These are phyloP conservation scores for Scaptomyza pallida DNA, from an alignment of 1,140 invertebrate genomes.

Conservation along the genomic window DNA sequence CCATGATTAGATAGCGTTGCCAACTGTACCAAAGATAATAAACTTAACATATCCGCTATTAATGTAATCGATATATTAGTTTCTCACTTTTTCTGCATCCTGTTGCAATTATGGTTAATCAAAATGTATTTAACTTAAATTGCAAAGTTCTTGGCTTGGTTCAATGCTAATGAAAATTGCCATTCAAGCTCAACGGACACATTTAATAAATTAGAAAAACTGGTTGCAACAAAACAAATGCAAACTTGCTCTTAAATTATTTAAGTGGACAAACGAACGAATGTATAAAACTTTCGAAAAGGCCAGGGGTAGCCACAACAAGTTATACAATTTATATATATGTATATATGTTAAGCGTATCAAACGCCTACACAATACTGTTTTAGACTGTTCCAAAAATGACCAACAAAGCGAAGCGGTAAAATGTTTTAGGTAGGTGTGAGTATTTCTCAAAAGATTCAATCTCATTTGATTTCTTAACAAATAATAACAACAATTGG, in stretches of 20 bases:
- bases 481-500: constrained; percentile 64
- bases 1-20: not conserved
- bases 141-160: constrained; percentile 42
- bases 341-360: constrained; percentile 46
- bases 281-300: constrained; percentile 64
- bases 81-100: constrained; percentile 61
- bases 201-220: constrained; percentile 61
- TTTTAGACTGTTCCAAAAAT: constrained; percentile 26
- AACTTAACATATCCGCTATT: constrained; percentile 48
- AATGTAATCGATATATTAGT: constrained; percentile 33
- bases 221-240: constrained; percentile 57
- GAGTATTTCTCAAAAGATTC: constrained; percentile 16
- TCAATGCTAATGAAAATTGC: constrained; percentile 49
- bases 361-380: constrained; percentile 60
- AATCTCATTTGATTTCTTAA: constrained; percentile 43
- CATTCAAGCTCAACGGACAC: constrained; percentile 47
- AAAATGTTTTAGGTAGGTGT: not conserved
- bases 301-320: constrained; percentile 57
- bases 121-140: constrained; percentile 52
- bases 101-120: constrained; percentile 58
- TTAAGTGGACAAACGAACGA: constrained; percentile 44
- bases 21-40: constrained; percentile 2
- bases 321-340: constrained; percentile 25
- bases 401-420: constrained; percentile 32
- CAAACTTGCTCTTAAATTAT: constrained; percentile 43